These are phyloP conservation scores for Drosophila ohnishii DNA, from an alignment of 1,140 invertebrate genomes.

Conservation along the genomic window DNA sequence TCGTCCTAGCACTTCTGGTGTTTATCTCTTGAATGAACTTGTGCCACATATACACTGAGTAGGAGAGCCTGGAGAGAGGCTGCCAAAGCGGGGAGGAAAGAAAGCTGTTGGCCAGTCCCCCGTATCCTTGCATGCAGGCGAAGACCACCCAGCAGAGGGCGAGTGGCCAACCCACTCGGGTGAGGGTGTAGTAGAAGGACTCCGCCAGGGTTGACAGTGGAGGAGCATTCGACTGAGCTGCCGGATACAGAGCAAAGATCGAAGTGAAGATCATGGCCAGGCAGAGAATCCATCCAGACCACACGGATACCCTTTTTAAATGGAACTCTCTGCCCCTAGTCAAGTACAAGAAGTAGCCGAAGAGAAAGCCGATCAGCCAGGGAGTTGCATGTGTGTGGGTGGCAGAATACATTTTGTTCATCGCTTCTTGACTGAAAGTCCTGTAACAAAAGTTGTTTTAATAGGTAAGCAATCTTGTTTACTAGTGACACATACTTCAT, in stretches of 20 bases:
- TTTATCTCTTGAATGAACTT: constrained; percentile 58
- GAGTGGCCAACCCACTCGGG: constrained; percentile 85
- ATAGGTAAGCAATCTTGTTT: constrained; percentile 37
- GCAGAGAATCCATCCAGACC: constrained; percentile 55
- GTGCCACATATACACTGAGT: constrained; percentile 84
- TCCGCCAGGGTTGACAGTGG: constrained; percentile 74
- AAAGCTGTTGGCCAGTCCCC: constrained; percentile 84
- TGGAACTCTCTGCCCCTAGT: constrained; percentile 36
- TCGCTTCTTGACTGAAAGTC: background rate
- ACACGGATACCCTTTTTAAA: constrained; percentile 24
- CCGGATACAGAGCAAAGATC: constrained; percentile 70
- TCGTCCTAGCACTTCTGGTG: constrained; percentile 20
- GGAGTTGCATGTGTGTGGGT: constrained; percentile 61
- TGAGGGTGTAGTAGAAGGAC: constrained; percentile 86
- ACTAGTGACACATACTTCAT: constrained; percentile 21
- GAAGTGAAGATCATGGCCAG: constrained; percentile 63
- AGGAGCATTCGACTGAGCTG: constrained; percentile 58
- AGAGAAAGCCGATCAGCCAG: constrained; percentile 61
- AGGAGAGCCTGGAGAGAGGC: constrained; percentile 83
- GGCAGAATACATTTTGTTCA: constrained; percentile 46
- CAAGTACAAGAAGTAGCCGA: constrained; percentile 59
- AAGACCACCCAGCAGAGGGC: constrained; percentile 87
- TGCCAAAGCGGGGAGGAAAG: constrained; percentile 83
- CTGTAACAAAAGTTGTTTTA: constrained; percentile 17
- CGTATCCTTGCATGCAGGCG: constrained; percentile 86